Conservation (phyloP, 2,113 vertebrate genomes). For the Microtus ochrogaster region DNA sequence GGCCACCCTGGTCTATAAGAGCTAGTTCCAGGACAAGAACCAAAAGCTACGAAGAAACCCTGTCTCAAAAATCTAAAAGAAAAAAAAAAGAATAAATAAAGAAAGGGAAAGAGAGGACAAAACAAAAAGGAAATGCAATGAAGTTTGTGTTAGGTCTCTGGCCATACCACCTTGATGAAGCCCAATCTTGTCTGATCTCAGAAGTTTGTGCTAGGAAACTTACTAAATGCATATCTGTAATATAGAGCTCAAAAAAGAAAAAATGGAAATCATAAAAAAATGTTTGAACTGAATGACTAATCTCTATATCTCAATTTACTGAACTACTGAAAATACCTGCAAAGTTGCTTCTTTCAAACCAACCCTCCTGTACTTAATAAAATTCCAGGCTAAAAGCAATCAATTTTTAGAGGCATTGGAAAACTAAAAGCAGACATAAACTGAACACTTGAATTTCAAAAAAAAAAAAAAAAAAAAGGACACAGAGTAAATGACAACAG, state of each 20-base stretch:
- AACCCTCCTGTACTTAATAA: not conserved
- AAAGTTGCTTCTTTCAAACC: not conserved
- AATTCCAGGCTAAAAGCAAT: not conserved
- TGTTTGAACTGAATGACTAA: constrained; percentile 24
- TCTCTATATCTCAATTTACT: not conserved
- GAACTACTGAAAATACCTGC: not conserved
- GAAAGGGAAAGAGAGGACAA: not conserved
- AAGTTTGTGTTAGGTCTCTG: not conserved
- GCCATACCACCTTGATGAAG: not conserved
- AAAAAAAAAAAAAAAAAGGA: not conserved
- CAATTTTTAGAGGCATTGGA: not conserved
- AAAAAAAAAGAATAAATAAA: no score
- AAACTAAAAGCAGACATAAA: not conserved
- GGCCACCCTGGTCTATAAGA: no score
- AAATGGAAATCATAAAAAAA: not conserved
- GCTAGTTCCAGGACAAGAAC: no score
- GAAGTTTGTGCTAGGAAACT: not conserved
- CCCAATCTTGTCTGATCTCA: not conserved
- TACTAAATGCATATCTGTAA: not conserved
- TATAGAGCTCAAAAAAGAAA: constrained; percentile 9
- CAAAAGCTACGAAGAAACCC: no score
- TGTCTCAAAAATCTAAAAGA: not conserved
- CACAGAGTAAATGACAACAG: not conserved
- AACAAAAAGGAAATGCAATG: no score
- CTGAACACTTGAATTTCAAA: not conserved